A percentile compares a stretch with the other conserved stretches of the same genome.
phyloP scores from a whole-genome alignment of 2,888 invertebrate species.

The Habrosyne pyritoides region DNA sequence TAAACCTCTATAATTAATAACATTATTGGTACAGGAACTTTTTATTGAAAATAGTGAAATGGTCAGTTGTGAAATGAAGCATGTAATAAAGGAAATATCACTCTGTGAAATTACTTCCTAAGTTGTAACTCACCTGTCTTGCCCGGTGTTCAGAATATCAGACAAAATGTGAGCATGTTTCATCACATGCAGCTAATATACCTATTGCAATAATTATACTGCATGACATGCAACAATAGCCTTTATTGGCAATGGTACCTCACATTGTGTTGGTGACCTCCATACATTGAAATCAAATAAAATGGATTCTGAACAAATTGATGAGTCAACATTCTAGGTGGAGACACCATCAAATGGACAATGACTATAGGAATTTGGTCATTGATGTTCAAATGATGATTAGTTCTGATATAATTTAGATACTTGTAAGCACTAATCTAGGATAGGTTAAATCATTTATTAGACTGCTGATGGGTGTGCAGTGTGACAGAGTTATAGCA shows the following conservation, averaged over 20 bases:
- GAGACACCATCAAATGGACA: constrained; percentile 49
- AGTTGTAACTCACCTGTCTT: not conserved
- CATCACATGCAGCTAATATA: constrained; percentile 22
- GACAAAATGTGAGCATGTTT: constrained; percentile 20
- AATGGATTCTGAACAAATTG: constrained; percentile 49
- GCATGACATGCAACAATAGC: constrained; percentile 50
- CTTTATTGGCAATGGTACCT: constrained; percentile 36
- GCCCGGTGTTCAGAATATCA: not conserved
- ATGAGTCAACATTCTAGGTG: constrained; percentile 57
- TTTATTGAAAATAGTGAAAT: not conserved
- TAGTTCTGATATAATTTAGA: constrained; percentile 1
- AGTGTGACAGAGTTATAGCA: no score
- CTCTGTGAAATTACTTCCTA: not conserved
- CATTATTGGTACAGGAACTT: not conserved
- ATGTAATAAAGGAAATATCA: not conserved
- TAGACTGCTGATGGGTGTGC: not conserved
- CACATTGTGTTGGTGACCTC: constrained; percentile 47
- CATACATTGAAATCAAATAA: constrained; percentile 47
- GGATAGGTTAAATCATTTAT: not conserved
- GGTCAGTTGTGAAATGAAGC: constrained; percentile 1
- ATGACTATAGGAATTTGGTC: constrained; percentile 20
- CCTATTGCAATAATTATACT: constrained; percentile 56
- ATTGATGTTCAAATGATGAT: not conserved
- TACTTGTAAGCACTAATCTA: not conserved
- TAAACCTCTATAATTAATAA: no score